A percentile compares a stretch with the other conserved stretches of the same genome.
These are phyloP conservation scores for Thysanoteuthis rhombus DNA, from an alignment of 2,888 invertebrate genomes.

Conservation along the genomic window DNA sequence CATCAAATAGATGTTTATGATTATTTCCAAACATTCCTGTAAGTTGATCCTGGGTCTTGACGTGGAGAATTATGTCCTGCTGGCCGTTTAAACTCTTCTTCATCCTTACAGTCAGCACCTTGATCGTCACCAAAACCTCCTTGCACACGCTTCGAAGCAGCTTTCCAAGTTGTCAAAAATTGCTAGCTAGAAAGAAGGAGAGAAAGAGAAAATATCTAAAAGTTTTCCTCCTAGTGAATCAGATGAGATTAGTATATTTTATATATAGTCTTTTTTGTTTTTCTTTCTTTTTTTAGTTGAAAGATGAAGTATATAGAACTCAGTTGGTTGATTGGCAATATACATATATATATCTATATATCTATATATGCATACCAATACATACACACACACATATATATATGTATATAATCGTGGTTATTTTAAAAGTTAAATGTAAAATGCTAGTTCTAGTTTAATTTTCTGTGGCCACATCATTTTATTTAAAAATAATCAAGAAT, in stretches of 20 bases:
- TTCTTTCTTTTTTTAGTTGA: background rate
- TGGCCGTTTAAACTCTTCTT: background rate
- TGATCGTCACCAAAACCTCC: background rate
- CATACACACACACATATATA: background rate
- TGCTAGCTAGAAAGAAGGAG: slow-evolving; percentile 12
- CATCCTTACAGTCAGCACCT: background rate
- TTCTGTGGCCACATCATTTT: background rate
- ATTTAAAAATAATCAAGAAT: background rate
- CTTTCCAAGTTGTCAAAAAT: background rate
- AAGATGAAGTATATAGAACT: background rate
- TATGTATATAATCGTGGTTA: background rate
- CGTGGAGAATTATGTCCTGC: background rate
- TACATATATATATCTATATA: background rate
- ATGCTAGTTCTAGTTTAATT: background rate
- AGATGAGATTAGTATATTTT: background rate
- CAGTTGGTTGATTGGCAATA: background rate
- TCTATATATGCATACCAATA: background rate
- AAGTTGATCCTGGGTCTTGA: background rate
- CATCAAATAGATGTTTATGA: background rate
- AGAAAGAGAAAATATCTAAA: slow-evolving; percentile 12
- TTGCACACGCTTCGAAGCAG: slow-evolving; percentile 12
- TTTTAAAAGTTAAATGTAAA: background rate
- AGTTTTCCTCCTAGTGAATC: background rate
- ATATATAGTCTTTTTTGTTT: background rate
- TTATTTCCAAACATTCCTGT: background rate